These are phyloP conservation scores for Ellobium chinense DNA, from an alignment of 2,888 invertebrate species.

Conservation along the genomic window DNA sequence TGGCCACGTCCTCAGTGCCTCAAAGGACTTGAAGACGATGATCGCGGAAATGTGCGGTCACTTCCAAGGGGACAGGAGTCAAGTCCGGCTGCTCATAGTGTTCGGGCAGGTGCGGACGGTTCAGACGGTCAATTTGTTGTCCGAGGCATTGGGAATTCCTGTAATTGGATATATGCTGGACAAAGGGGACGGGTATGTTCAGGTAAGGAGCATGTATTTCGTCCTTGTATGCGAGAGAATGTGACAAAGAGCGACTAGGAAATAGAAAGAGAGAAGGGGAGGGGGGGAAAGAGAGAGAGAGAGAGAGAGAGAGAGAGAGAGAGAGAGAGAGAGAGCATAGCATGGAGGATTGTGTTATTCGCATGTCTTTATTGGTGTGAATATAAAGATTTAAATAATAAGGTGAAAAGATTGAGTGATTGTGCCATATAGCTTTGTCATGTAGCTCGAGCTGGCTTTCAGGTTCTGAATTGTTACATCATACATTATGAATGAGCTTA, in stretches of 20 bases:
- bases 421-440: no score
- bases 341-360: no score
- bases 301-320: background rate
- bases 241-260: background rate
- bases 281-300: background rate
- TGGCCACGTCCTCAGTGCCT: constrained; percentile 53
- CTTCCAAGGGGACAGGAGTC: constrained; percentile 56
- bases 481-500: no score
- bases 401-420: no score
- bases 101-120: constrained; percentile 63
- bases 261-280: background rate
- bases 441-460: no score
- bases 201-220: constrained; percentile 54
- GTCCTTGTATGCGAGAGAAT: background rate
- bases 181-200: constrained; percentile 56
- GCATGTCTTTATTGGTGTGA: no score
- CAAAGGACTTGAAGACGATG: constrained; percentile 56
- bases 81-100: constrained; percentile 60
- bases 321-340: background rate
- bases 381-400: no score
- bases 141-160: constrained; percentile 66
- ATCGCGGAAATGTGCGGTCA: constrained; percentile 59
- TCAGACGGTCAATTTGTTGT: constrained; percentile 61
- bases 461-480: no score
- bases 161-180: constrained; percentile 65